Evolutionary conservation across 1,140 invertebrate species (phyloP), one percentile per base, ranked within the genome.

Genomic region (Caenorhabditis remanei): DNA sequence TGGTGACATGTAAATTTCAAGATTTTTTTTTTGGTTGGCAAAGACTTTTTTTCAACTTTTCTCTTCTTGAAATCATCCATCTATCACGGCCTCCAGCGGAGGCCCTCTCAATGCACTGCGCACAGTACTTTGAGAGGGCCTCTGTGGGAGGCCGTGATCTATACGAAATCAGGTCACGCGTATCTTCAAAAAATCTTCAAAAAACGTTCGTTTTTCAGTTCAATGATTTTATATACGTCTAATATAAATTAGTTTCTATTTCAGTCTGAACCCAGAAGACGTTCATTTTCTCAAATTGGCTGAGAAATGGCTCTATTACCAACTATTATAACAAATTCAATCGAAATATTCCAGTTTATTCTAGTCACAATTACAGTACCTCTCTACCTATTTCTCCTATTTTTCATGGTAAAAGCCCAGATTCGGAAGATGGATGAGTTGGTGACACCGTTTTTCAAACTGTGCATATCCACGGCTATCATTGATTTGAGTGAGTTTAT

Each of bases 401-500:
- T 24, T 79, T 79, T 79, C 24, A 79, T 79, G 71, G n/a, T 79
- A 24, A 50, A 32, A 24, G 46, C 43, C 1, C 71, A 79, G 19
- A 21, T 79, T 50, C 43, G 71, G 24, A 79, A 79, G 24, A 5
- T 79, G 6, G 71, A 79, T 50, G 71, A 79, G n/a, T 50, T 79
- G 11, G 43, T n/a, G 5, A 79, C 71, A 4, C 71, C 71, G 11
- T 79, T 79, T 11, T 79, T 79, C 71, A 79, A 79, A 79, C 14
- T 79, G 24, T 79, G 71, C 24, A 79, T 79, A 24, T 50, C 71
- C 13, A 50, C 71, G 8, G 43, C 71, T 3, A 50, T 79, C 7
- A 79, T 79, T 50, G 71, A 79, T 50, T 79, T 79, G 46, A 50
- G 71, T 79, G 40, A n/a, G 71, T 79, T 24, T 9, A 8, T 32